Percentiles rank a stretch among this genome's conserved stretches.
These are phyloP conservation scores for Tuta absoluta DNA, from an alignment of 2,888 invertebrate species.

Conservation along the genomic window DNA sequence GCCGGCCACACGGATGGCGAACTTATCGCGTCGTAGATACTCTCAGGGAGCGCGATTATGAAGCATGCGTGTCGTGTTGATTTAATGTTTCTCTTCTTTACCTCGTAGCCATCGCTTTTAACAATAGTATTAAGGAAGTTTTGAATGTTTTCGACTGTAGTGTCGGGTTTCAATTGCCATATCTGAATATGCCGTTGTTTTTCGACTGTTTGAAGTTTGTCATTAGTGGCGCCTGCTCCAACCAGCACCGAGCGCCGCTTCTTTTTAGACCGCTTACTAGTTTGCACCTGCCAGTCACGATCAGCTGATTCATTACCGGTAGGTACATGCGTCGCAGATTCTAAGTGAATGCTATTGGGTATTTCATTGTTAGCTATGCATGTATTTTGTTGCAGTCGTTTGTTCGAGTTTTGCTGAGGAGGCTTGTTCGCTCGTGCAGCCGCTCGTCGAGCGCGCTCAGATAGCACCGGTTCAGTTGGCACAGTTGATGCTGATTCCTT, in stretches of 20 bases:
- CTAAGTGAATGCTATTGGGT: no score
- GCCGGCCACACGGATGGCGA: constrained; percentile 1
- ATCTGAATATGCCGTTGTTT: constrained; percentile 3
- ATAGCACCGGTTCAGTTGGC: no score
- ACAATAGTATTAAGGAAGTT: background rate
- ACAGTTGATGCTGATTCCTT: no score
- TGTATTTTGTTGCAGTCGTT: no score
- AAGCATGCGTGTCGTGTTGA: background rate
- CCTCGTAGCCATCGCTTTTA: background rate
- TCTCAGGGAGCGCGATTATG: background rate
- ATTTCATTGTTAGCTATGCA: no score
- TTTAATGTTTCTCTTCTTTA: background rate
- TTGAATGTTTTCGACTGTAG: background rate
- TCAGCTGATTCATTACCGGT: background rate
- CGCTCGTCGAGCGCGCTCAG: no score
- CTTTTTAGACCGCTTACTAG: background rate
- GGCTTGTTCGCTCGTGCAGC: no score
- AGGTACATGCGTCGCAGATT: background rate
- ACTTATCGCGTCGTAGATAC: background rate
- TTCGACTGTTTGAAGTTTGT: constrained; percentile 2
- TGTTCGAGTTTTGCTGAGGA: no score
- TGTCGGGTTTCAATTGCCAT: background rate
- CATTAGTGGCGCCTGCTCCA: background rate
- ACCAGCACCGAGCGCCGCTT: background rate
- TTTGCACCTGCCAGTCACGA: background rate